phyloP scores from a whole-genome alignment of 2,888 invertebrate species.

The Tridacna gigas region DNA sequence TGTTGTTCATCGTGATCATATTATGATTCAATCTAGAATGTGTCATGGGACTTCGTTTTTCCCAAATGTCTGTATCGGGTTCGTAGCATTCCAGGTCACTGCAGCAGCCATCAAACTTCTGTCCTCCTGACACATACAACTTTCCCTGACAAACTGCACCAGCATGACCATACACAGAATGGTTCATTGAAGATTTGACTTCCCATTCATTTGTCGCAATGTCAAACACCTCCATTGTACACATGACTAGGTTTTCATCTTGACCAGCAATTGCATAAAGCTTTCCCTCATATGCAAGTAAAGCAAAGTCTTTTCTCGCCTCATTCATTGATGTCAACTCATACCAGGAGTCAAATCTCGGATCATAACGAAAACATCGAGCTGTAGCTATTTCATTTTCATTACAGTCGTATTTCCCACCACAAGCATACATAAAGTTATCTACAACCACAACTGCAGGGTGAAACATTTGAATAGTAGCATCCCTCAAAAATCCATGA shows the following conservation, averaged over 20 bases:
- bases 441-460: conserved; percentile 83
- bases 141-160: conserved; percentile 78
- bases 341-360: conserved; percentile 83
- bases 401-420: conserved; percentile 83
- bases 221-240: conserved; percentile 82
- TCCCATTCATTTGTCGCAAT: conserved; percentile 83
- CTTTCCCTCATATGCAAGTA: conserved; percentile 75
- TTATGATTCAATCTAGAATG: conserved; percentile 81
- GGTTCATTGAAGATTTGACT: conserved; percentile 76
- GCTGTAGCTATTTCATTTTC: conserved; percentile 84
- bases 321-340: conserved; percentile 84
- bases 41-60: conserved; percentile 78
- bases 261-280: conserved; percentile 83
- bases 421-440: conserved; percentile 84
- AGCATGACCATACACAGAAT: conserved; percentile 83
- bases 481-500: conserved; percentile 81
- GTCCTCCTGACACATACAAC: conserved; percentile 83
- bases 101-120: conserved; percentile 82
- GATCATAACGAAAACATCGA: conserved; percentile 84
- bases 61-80: conserved; percentile 79
- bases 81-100: conserved; percentile 79
- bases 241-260: conserved; percentile 84
- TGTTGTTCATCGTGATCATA: conserved; percentile 77
- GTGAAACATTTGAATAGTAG: conserved; percentile 82
- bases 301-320: conserved; percentile 83